Conservation (phyloP, 1,140 invertebrate species). For the Drosophila azteca region DNA sequence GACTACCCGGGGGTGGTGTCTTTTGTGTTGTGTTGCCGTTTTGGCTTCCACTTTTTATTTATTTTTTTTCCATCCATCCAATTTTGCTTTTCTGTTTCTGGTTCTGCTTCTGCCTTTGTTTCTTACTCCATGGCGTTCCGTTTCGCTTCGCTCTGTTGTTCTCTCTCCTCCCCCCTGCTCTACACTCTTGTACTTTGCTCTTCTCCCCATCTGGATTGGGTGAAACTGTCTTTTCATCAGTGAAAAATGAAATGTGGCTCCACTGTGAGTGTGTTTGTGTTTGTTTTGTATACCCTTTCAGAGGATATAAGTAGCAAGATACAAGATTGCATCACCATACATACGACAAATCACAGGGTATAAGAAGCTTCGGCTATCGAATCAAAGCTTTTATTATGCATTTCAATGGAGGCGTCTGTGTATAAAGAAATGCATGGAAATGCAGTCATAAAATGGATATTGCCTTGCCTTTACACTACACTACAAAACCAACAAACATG, state of each 20-base stretch:
- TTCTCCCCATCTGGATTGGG: conserved; percentile 33
- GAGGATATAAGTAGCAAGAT: background rate
- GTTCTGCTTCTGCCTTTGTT: conserved; percentile 55
- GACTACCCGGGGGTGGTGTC: conserved; percentile 36
- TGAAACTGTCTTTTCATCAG: conserved; percentile 65
- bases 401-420: conserved; percentile 25
- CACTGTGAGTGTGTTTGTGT: conserved; percentile 23
- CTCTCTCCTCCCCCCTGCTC: too few relatives aligned
- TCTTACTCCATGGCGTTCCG: conserved; percentile 59
- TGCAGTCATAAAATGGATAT: conserved; percentile 10
- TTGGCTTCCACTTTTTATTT: conserved; percentile 47
- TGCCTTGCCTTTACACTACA: background rate
- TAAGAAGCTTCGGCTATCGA: background rate
- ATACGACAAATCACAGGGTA: background rate
- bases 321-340: background rate
- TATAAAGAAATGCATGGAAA: background rate
- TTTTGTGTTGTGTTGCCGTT: conserved; percentile 64
- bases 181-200: too few relatives aligned
- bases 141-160: conserved; percentile 7
- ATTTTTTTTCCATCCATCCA: conserved; percentile 27
- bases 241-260: conserved; percentile 64
- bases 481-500: too few relatives aligned
- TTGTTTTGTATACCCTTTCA: conserved; percentile 12
- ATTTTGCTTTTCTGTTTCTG: conserved; percentile 40
- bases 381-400: background rate